Conservation (phyloP, 1,140 invertebrate genomes). For the Drosophila pseudoananassae region DNA sequence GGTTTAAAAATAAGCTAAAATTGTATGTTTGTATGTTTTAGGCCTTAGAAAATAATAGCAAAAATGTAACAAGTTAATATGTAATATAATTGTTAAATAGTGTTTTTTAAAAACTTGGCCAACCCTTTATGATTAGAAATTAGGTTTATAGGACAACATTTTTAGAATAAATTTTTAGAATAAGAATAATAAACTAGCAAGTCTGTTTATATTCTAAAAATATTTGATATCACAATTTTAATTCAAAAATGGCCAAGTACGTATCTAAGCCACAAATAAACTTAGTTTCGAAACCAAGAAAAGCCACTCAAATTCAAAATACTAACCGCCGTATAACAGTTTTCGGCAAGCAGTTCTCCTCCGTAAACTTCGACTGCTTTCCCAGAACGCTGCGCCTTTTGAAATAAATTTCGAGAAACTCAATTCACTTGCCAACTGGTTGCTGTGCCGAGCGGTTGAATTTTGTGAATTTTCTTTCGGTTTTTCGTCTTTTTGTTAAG, state of each 20-base stretch:
- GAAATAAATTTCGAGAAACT: not conserved
- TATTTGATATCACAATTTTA: too few species aligned
- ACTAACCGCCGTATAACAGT: slow-evolving; percentile 4
- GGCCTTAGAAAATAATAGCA: not conserved
- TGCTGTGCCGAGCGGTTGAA: slow-evolving; percentile 56
- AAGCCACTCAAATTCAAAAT: not conserved
- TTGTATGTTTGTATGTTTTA: not conserved
- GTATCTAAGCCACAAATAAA: too few species aligned
- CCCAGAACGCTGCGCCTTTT: not conserved
- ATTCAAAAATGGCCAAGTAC: too few species aligned
- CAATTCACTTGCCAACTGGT: slow-evolving; percentile 63
- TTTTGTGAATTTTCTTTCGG: not conserved
- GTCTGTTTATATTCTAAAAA: too few species aligned
- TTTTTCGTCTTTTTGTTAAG: not conserved
- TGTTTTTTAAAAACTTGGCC: too few species aligned
- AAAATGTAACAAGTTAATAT: not conserved
- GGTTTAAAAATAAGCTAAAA: not conserved
- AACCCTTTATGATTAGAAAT: too few species aligned
- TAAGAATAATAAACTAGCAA: too few species aligned
- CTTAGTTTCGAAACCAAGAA: not conserved
- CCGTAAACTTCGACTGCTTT: slow-evolving; percentile 13
- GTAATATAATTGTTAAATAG: too few species aligned
- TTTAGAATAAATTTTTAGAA: too few species aligned
- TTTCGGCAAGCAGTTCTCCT: slow-evolving; percentile 5
- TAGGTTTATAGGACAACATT: too few species aligned